Evolutionary conservation across 2,797 vertebrate genomes (phyloP), one percentile per base, ranked within the genome.

Genomic region (Orientallactaga sibirica): DNA sequence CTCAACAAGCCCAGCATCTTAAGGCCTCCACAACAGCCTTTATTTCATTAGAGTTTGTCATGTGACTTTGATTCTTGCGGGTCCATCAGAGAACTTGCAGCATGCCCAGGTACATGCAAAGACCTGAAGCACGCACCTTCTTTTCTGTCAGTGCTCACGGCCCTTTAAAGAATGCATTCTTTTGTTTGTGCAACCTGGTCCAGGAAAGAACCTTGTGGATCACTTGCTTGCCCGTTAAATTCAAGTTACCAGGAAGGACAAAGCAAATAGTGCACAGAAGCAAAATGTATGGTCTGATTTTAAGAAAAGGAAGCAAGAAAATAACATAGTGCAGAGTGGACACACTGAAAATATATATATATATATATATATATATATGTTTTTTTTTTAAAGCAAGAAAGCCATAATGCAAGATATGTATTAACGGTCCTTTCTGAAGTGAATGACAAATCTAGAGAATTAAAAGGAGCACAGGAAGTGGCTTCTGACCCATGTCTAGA

Each of bases 401-500:
- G n/a, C 27, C 0, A 29, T 16, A 9, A 70, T 11, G 33, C 14
- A 73, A 29, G 87, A 78, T 5, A 27, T n/a, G 41, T 11, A 3
- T 11, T 58, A 43, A 90, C 25, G 33, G 8, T 12, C 68, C 24
- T 48, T 70, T 76, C 70, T 16, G 10, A 80, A 79, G 66, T 16
- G 18, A 79, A 27, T 43, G 33, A 27, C 64, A 33, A 22, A 0
- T 71, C 55, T 83, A 88, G 37, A 83, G 90, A 93, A 61, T 8
- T 55, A 94, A 95, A 93, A 43, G 9, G n/a, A 86, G 37, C 82
- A 66, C 79, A 92, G 78, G 80, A 94, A 93, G 71, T 94, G 25
- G 37, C 74, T 91, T 90, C 74, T 85, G 84, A 89, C 5, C 27
- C 41, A 66, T 70, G 75, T 96, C 92, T 91, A 94, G 87, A 88